Base-by-base conservation (phyloP, 2,888 invertebrate species). In the Uloborus plumipes region DNA sequence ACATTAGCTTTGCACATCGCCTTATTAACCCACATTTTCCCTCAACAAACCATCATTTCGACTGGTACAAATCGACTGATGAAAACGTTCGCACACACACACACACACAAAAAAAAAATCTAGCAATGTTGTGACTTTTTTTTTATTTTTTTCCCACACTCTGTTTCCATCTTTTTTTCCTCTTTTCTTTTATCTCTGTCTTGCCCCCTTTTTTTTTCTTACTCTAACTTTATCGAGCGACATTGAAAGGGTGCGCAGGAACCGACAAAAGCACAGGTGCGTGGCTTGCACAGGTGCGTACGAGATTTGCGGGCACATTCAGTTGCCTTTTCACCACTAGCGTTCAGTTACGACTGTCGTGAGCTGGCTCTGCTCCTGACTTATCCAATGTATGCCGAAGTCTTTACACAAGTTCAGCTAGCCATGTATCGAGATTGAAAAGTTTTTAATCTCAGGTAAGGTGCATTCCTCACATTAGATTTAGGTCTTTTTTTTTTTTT, bases 191-290 rank as follows among this genome's bases (percentile, higher is more conserved):
- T 39, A 39, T 39, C 39, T 39, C 39, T 39, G 39, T 39, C 39
- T 39, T 39, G 7, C 39, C 11, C 39, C 7, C 11, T 39, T 39
- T 39, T 39, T 31, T 31, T 39, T 39, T 11, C 39, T 58, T 58
- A 58, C 18, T 14, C 58, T n/a, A 20, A 20, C 22, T 39, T 55
- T 69, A 39, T 69, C 31, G 58, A 69, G 11, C 49, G 50, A 50
- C 50, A 22, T 18, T 20, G 15, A 50, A 69, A 20, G 55, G 55
- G 39, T 39, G 69, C 39, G 39, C 31, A 31, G 18, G 26, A 26
- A 39, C 39, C 39, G 55, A 16, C 39, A 11, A 31, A 53, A 53
- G 69, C n/a, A 69, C 69, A 69, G 69, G 69, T 69, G 69, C 55
- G 69, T 69, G 55, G 53, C 39, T 31, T 16, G 39, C 55, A 55